phyloP scores from a whole-genome alignment of 2,888 invertebrate species.

The Polymixis flavicincta region DNA sequence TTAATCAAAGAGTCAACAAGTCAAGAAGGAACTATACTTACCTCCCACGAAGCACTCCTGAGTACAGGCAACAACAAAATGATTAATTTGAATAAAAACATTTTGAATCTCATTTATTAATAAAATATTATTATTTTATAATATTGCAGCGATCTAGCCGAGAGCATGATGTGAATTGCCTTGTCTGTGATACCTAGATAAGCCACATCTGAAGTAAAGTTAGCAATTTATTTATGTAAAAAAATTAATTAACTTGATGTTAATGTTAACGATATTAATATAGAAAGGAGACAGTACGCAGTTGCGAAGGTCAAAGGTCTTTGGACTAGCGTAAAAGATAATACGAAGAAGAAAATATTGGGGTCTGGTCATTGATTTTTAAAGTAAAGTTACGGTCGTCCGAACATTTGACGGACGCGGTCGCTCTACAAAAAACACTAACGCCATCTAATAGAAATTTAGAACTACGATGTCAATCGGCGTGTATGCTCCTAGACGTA shows the following conservation, averaged over 20 bases:
- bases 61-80: slow-evolving; percentile 54
- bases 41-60: slow-evolving; percentile 49
- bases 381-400: too few relatives aligned
- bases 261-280: slow-evolving; percentile 4
- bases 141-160: slow-evolving; percentile 7
- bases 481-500: too few relatives aligned
- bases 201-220: slow-evolving; percentile 36
- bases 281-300: slow-evolving; percentile 14
- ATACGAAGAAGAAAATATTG: background rate
- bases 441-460: too few relatives aligned
- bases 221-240: slow-evolving; percentile 37
- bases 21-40: slow-evolving; percentile 40
- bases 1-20: slow-evolving; percentile 22
- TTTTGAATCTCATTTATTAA: background rate
- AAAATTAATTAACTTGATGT: slow-evolving; percentile 16
- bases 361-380: too few relatives aligned
- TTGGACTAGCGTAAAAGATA: background rate
- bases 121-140: background rate
- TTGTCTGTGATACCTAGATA: slow-evolving; percentile 41
- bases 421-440: too few relatives aligned
- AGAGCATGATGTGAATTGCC: slow-evolving; percentile 7
- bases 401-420: too few relatives aligned
- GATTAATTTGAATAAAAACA: slow-evolving; percentile 30
- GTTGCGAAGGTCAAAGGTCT: slow-evolving; percentile 12
- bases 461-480: too few relatives aligned